Evolutionary conservation across 2,888 invertebrate species (phyloP).

Genomic region (Eilema depressum): DNA sequence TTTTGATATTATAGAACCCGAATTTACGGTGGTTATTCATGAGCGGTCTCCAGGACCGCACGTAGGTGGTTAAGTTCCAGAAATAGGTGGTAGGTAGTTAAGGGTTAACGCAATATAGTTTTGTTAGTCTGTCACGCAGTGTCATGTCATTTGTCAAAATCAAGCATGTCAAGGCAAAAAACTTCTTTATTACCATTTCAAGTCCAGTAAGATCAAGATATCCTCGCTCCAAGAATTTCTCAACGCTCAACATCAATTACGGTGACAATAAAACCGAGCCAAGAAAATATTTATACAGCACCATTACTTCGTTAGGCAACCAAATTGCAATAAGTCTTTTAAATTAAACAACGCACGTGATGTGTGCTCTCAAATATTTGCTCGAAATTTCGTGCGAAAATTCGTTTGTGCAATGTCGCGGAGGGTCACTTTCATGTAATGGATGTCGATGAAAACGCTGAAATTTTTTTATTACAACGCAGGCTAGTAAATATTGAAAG

Average conservation of each 20-base stretch:
- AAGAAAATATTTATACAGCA: conserved; percentile 33
- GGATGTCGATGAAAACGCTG: conserved; percentile 27
- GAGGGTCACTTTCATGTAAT: conserved; percentile 22
- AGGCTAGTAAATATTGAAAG: too few species aligned
- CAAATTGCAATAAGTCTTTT: conserved; percentile 28
- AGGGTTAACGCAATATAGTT: neutral
- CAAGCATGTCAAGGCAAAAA: conserved; percentile 39
- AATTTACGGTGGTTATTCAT: too few species aligned
- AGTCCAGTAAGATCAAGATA: conserved; percentile 36
- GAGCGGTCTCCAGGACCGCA: too few species aligned
- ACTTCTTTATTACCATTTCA: conserved; percentile 13
- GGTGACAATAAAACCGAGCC: conserved; percentile 26
- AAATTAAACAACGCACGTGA: conserved; percentile 14
- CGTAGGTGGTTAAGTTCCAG: too few species aligned
- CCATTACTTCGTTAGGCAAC: conserved; percentile 20
- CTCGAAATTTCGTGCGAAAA: conserved; percentile 22
- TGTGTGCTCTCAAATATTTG: conserved; percentile 37
- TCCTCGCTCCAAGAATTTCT: conserved; percentile 38
- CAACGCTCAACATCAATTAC: conserved; percentile 38
- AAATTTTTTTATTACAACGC: too few species aligned
- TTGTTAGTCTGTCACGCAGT: neutral
- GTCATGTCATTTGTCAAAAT: conserved; percentile 8
- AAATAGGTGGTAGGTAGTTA: too few species aligned
- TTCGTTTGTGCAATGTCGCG: conserved; percentile 15
- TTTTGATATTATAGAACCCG: too few species aligned